Base-by-base conservation (phyloP, 2,113 vertebrate species). In the Ochotona curzoniae region DNA sequence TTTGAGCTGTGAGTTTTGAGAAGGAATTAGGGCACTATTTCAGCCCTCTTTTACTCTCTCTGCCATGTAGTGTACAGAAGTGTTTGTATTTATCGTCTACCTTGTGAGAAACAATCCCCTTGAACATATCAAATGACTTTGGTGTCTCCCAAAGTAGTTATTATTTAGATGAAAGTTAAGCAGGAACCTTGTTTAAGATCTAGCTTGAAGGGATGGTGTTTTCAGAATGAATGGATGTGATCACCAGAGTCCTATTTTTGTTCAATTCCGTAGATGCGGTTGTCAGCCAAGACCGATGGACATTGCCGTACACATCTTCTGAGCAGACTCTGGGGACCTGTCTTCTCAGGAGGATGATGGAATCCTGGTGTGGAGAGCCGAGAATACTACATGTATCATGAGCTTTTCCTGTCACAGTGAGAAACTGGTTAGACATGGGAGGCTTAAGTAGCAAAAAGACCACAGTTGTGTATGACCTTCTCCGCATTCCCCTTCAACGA, bases 221-320 rank as follows among this genome's bases (percentile, higher is more conserved):
- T 93, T 87, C 21, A 81, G 80, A 95, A 70, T n/a, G 10, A 78
- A 82, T 11, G 51, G 20, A 30, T 70, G 17, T 23, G 71, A 61
- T 60, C 38, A 90, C 61, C 82, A 95, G 51, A 64, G 44, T 76
- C 13, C 54, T 76, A 21, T 74, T 91, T 95, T 82, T 81, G 38
- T 82, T 17, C 32, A 67, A 76, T 84, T 18, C 9, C 82, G 64
- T 60, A 86, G 5, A 7, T 60, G 49, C 44, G 64, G 18, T 54
- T 76, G 26, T 91, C 30, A 78, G 57, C 21, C n/a, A 85, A 87
- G 91, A 47, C 57, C 54, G 44, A 79, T 78, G 70, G 71, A 81
- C 51, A 73, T 66, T 84, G 30, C 17, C 8, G 25, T 14, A 7
- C 12, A 5, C 20, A 15, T 78, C 69, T 85, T 74, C 75, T n/a